Conservation (phyloP, 2,113 vertebrate species). For the Nanorana parkeri region DNA sequence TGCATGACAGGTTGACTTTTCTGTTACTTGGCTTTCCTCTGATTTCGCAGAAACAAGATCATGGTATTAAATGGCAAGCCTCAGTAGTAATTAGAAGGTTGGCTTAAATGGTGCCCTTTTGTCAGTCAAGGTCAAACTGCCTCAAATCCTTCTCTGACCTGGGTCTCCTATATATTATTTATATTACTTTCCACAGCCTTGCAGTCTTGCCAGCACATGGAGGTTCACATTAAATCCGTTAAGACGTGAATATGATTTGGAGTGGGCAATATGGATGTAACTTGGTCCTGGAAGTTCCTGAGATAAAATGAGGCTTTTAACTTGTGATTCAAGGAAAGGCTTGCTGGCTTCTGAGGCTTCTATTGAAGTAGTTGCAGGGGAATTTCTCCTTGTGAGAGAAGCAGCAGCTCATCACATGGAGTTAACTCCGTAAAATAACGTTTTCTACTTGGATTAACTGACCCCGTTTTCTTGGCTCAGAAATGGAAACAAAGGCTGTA, state of each 20-base stretch:
- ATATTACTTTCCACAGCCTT: slow-evolving; percentile 55
- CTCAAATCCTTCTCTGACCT: slow-evolving; percentile 58
- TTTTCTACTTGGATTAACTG: slow-evolving; percentile 78
- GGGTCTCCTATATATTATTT: slow-evolving; percentile 52
- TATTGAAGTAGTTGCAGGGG: not conserved
- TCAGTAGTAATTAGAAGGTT: slow-evolving; percentile 40
- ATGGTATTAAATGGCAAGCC: slow-evolving; percentile 54
- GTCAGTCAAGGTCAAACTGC: slow-evolving; percentile 59
- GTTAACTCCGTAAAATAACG: slow-evolving; percentile 76
- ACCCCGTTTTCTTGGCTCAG: slow-evolving; percentile 74
- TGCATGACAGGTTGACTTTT: slow-evolving; percentile 22
- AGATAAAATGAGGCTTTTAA: not conserved
- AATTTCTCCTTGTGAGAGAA: slow-evolving; percentile 59
- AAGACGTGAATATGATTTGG: slow-evolving; percentile 53
- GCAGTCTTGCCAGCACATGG: slow-evolving; percentile 52
- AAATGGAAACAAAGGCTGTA: slow-evolving; percentile 64
- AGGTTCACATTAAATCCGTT: slow-evolving; percentile 54
- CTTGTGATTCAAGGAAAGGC: not conserved
- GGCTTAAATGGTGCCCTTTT: slow-evolving; percentile 56
- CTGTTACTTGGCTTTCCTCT: slow-evolving; percentile 49
- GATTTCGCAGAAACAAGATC: slow-evolving; percentile 51
- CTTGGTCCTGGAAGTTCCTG: slow-evolving; percentile 47
- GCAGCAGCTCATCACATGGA: slow-evolving; percentile 69
- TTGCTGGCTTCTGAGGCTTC: not conserved
- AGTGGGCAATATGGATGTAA: slow-evolving; percentile 56